A percentile compares a stretch with the other conserved stretches of the same genome.
Evolutionary conservation across 2,888 invertebrate genomes (phyloP).

Genomic region (Drosophila nigricruria): DNA sequence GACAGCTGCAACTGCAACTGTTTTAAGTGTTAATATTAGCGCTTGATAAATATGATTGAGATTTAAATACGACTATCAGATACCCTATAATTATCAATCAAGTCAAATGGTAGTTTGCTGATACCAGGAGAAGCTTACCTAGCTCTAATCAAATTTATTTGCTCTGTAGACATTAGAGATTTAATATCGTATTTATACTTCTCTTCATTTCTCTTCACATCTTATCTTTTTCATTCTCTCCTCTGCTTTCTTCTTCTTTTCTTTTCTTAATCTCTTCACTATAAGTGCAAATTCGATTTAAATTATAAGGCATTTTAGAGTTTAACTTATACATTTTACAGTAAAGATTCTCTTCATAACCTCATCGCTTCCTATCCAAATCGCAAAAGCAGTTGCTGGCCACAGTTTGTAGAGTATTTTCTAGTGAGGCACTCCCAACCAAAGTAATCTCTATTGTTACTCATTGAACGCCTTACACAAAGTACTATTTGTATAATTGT

Average conservation of each 20-base stretch:
- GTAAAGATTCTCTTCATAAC: too few species aligned
- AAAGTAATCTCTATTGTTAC: background rate
- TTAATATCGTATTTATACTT: background rate
- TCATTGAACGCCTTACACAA: background rate
- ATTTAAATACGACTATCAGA: background rate
- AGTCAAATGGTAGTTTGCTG: background rate
- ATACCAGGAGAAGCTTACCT: background rate
- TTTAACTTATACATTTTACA: too few species aligned
- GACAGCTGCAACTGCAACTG: slow-evolving; percentile 41
- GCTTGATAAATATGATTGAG: slow-evolving; percentile 33
- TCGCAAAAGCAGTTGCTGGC: too few species aligned
- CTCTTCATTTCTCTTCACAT: background rate
- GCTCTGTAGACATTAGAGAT: background rate
- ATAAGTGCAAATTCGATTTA: too few species aligned
- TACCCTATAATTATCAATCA: background rate
- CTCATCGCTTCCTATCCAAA: too few species aligned
- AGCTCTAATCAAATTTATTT: background rate
- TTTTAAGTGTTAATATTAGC: slow-evolving; percentile 52
- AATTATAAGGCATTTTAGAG: too few species aligned
- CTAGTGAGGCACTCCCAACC: too few species aligned
- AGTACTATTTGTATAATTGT: too few species aligned
- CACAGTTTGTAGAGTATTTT: background rate
- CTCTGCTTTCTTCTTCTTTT: background rate
- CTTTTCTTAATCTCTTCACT: background rate
- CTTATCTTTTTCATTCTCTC: background rate